Conservation (phyloP, 1,140 invertebrate species). For the Calosoma granatense region DNA sequence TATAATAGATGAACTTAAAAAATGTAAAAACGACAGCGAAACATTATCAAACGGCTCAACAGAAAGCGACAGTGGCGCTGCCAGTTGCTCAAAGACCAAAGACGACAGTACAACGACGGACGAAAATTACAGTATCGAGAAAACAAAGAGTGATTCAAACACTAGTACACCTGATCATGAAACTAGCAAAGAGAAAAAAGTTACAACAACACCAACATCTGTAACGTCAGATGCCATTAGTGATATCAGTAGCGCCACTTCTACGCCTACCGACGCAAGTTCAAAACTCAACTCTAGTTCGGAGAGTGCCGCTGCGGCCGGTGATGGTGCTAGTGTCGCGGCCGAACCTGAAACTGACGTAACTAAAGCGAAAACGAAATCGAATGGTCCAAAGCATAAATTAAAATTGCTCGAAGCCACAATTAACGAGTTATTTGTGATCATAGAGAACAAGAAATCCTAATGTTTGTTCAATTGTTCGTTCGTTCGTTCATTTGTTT, state of each 20-base stretch:
- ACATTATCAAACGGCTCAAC: not conserved
- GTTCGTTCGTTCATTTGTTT: too few relatives aligned
- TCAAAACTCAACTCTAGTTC: conserved; percentile 12
- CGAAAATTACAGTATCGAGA: conserved; percentile 1
- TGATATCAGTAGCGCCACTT: conserved; percentile 10
- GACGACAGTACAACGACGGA: not conserved
- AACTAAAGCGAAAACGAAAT: conserved; percentile 21
- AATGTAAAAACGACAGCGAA: too few relatives aligned
- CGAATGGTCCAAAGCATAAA: conserved; percentile 19
- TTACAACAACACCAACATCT: not conserved
- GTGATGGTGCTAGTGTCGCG: not conserved
- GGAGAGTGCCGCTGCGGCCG: conserved; percentile 21
- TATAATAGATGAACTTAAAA: conserved; percentile 10
- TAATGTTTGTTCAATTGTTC: too few relatives aligned
- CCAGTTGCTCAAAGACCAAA: conserved; percentile 13
- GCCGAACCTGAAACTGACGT: conserved; percentile 20
- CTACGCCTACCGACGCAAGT: conserved; percentile 2
- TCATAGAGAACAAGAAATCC: conserved; percentile 25
- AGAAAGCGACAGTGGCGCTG: not conserved
- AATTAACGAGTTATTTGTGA: conserved; percentile 27
- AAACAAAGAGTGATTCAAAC: not conserved
- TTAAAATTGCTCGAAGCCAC: conserved; percentile 26
- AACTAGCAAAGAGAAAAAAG: not conserved
- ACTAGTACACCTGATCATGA: not conserved
- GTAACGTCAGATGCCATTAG: not conserved